Evolutionary conservation across 2,113 vertebrate genomes (phyloP), one percentile per base, ranked within the genome.

Genomic region (Cyprinodon variegatus): DNA sequence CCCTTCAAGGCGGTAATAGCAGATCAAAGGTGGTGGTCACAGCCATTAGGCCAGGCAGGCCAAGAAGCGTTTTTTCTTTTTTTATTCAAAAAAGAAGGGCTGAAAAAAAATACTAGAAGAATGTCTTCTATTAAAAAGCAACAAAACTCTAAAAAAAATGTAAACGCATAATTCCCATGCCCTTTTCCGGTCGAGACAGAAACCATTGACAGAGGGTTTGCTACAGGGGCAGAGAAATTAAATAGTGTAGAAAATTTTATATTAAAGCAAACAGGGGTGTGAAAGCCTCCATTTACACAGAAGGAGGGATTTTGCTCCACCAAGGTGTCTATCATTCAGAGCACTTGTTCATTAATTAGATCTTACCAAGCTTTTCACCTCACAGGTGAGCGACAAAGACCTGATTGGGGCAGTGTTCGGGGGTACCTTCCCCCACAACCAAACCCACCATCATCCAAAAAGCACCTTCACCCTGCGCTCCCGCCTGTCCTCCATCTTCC

Each of bases 11-110:
- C 90, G 93, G 93, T 93, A 92, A 92, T 80, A 86, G 90, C 91
- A 94, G 94, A 95, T 95, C 94, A 95, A 95, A 95, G 94, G 91
- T 94, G 90, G 90, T 92, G 93, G 93, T 95, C 94, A 94, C 89
- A 92, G 94, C 92, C 94, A 94, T 95, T 95, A 94, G 94, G 91
- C 91, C 85, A 80, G 86, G 91, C 90, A 86, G 92, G 82, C 88
- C 84, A 88, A 91, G 94, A 95, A 95, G 95, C 95, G 94, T 90
- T 92, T 86, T 89, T 93, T 85, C 94, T 94, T 91, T 94, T 94
- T 92, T 94, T 29, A 29, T 29, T 29, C 29, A 1, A 92, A 94
- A 95, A 94, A 91, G 91, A 86, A 91, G 83, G 90, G 92, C 86
- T 92, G 86, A 89, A 91, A 89, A 84, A 92, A 92, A 92, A 91